Evolutionary conservation across 2,113 vertebrate species (phyloP), one percentile per base, ranked within the genome.

Genomic region (Nothobranchius furzeri): DNA sequence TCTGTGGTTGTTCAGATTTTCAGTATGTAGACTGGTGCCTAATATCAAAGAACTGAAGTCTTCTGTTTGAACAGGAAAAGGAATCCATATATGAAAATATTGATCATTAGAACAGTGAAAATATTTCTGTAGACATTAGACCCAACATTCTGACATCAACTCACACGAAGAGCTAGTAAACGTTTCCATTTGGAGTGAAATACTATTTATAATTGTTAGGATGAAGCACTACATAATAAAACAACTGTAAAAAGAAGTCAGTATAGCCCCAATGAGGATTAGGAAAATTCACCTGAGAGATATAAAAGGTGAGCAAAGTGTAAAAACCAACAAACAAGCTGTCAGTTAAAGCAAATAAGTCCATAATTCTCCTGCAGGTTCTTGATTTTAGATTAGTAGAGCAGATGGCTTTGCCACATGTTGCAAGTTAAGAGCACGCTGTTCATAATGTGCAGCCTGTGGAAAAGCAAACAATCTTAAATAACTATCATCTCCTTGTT

Each of bases 381-480:
- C 45, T 20, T 54, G 35, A 73, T 70, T 24, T 61, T 62, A 59
- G 73, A 70, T 81, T 68, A 65, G 42, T 9, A 2, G 6, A 84
- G 67, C 73, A 84, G 76, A 87, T 81, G 71, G 42, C 10, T 69
- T 73, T 80, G 58, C 73, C 73, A 88, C 54, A 30, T 83, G 75
- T 46, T 58, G 68, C 59, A 59, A 63, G 60, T 70, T 60, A 49
- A 36, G 66, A 75, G 76, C 82, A 76, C 30, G 20, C 54, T 70
- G 75, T 80, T 84, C 75, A 67, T 43, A 69, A 63, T 20, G 68
- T 57, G 69, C 35, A 25, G 50, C 47, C 42, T 53, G 40, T 64
- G 50, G 20, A 53, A 64, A 52, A 30, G 17, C 50, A 64, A 64
- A 54, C 30, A 53, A 30, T 50, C 65, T 80, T 64, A 62, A 75